A percentile compares a stretch with the other conserved stretches of the same genome.
phyloP scores from a whole-genome alignment of 2,113 vertebrate genomes.

The Pelodiscus sinensis region DNA sequence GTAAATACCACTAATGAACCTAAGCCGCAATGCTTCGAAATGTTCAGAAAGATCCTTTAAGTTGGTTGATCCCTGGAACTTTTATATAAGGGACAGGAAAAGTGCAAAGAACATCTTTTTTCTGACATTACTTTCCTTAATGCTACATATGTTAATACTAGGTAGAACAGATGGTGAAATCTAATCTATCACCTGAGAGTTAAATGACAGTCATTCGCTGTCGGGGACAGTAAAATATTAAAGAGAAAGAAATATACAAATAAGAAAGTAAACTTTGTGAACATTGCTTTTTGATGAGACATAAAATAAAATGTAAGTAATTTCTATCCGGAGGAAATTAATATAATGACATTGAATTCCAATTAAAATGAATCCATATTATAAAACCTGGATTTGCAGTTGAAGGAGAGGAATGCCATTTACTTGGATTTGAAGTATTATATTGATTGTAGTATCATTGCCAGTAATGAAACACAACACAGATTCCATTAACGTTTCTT shows the following conservation, averaged over 20 bases:
- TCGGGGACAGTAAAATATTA: slow-evolving; percentile 46
- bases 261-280: slow-evolving; percentile 50
- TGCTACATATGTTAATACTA: background rate
- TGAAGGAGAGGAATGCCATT: background rate
- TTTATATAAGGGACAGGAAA: slow-evolving; percentile 26
- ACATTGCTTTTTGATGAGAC: slow-evolving; percentile 55
- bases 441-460: slow-evolving; percentile 47
- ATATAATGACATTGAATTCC: slow-evolving; percentile 38
- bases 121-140: slow-evolving; percentile 48
- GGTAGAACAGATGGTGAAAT: slow-evolving; percentile 50
- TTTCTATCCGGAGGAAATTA: slow-evolving; percentile 65
- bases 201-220: slow-evolving; percentile 26
- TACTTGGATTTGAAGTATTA: slow-evolving; percentile 51
- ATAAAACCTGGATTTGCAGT: slow-evolving; percentile 36
- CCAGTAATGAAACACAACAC: slow-evolving; percentile 47
- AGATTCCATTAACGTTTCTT: slow-evolving; percentile 38
- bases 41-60: slow-evolving; percentile 14
- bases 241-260: slow-evolving; percentile 47
- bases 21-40: background rate
- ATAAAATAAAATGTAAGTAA: slow-evolving; percentile 71
- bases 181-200: slow-evolving; percentile 3
- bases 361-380: slow-evolving; percentile 38
- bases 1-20: background rate
- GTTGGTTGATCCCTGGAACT: background rate
- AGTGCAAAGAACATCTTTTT: slow-evolving; percentile 28